Percentiles rank a stretch among this genome's conserved stretches.
phyloP scores from a whole-genome alignment of 1,140 invertebrate genomes.

The Hyposmocoma kahamanoa region DNA sequence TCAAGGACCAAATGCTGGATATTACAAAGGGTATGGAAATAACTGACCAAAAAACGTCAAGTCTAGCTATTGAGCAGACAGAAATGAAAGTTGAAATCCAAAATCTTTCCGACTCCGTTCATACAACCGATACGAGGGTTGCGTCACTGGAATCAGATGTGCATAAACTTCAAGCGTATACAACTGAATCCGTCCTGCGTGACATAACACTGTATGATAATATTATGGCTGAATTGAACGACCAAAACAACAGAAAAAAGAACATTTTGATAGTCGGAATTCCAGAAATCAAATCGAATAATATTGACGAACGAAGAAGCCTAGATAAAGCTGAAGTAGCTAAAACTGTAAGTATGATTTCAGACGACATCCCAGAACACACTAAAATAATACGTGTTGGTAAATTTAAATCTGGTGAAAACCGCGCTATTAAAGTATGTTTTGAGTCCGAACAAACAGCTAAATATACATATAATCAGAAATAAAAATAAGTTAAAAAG shows the following conservation, averaged over 20 bases:
- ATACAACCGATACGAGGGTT: background rate
- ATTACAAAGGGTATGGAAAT: background rate
- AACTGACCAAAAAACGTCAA: background rate
- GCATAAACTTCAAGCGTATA: background rate
- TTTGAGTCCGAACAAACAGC: background rate
- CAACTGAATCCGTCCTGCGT: background rate
- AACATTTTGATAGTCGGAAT: background rate
- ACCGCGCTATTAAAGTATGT: constrained; percentile 1
- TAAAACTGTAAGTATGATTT: background rate
- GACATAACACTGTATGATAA: background rate
- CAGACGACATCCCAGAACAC: background rate
- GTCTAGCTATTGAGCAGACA: background rate
- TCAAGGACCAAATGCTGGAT: background rate
- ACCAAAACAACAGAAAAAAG: background rate
- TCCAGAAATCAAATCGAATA: background rate
- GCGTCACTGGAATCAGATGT: background rate
- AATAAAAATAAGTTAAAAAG: background rate
- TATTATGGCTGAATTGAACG: background rate
- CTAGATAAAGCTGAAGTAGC: background rate
- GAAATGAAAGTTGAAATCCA: background rate
- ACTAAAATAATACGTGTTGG: background rate
- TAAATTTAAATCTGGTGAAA: background rate
- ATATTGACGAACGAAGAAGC: background rate
- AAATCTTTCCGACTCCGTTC: background rate
- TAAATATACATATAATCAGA: background rate